Conservation (phyloP, 2,797 vertebrate genomes). For the Nasua narica region DNA sequence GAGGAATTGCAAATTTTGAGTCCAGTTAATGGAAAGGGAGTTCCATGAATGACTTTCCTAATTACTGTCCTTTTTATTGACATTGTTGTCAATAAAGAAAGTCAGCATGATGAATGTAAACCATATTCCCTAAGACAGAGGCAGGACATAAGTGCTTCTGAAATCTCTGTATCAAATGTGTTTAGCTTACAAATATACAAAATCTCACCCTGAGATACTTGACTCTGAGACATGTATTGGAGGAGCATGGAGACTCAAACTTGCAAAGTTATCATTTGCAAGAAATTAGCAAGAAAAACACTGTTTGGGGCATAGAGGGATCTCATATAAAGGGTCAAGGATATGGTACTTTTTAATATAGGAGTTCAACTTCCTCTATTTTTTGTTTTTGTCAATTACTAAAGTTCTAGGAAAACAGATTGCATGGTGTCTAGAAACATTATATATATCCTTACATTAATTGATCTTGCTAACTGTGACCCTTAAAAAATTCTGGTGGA, state of each 20-base stretch:
- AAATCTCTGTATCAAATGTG: not conserved
- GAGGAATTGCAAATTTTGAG: not conserved
- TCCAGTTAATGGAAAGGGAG: not conserved
- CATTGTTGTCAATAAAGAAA: not conserved
- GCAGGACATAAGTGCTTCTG: not conserved
- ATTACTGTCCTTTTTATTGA: slow-evolving; percentile 10
- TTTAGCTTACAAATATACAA: not conserved
- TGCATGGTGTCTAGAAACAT: not conserved
- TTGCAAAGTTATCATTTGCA: not conserved
- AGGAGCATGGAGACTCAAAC: not conserved
- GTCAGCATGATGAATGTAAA: not conserved
- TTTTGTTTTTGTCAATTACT: not conserved
- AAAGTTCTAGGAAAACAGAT: not conserved
- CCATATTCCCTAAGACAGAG: not conserved
- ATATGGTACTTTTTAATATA: not conserved
- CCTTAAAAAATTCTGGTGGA: not conserved
- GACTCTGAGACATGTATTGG: not conserved
- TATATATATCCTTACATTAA: not conserved
- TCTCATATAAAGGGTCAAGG: not conserved
- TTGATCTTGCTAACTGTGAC: not conserved
- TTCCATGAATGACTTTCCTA: not conserved
- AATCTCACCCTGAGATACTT: not conserved
- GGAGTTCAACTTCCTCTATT: not conserved
- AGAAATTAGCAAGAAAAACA: not conserved
- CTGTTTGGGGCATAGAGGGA: not conserved